Evolutionary conservation across 2,888 invertebrate species (phyloP), one percentile per base, ranked within the genome.

Genomic region (Uropetala carovei): DNA sequence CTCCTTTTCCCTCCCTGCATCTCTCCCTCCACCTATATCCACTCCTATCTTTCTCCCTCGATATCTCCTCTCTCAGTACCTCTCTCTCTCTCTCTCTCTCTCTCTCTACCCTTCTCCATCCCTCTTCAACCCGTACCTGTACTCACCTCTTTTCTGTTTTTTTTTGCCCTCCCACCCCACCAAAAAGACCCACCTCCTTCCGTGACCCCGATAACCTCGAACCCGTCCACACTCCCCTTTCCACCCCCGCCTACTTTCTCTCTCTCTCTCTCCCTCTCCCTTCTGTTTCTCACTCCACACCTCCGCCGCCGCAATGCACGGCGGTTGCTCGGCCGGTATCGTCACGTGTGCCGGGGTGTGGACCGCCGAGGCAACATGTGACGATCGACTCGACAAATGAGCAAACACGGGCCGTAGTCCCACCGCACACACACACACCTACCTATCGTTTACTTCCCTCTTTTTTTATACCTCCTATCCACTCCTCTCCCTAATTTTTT

Each of bases 361-460:
- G 58, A 85, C 85, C 58, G 58, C 58, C 58, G 22, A 13, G 58
- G 22, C 59, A 58, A 85, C 57, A 57, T 18, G 57, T 14, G 85
- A 85, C 57, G n/a, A n/a, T n/a, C 75, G 16, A 22, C 11, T 16
- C 75, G 75, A 85, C 85, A 85, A 85, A 85, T 85, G 85, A 85
- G 85, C 85, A 85, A 57, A 56, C 57, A 85, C 16, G 85, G 10
- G 11, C n/a, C 85, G 58, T 75, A 43, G 43, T 43, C 43, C 43
- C 43, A 43, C 43, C 43, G 43, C 43, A 43, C 43, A 43, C 43
- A 43, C 43, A 43, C 43, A 43, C 5, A 43, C 43, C 43, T 43
- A 43, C 43, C 43, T 43, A 43, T 43, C 43, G 43, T 43, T 43
- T 3, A 1, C 5, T 43, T 43, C 43, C 43, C 5, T 5, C 5